These are phyloP conservation scores for Leptodactylus fuscus DNA, from an alignment of 2,113 vertebrate species.

Conservation along the genomic window DNA sequence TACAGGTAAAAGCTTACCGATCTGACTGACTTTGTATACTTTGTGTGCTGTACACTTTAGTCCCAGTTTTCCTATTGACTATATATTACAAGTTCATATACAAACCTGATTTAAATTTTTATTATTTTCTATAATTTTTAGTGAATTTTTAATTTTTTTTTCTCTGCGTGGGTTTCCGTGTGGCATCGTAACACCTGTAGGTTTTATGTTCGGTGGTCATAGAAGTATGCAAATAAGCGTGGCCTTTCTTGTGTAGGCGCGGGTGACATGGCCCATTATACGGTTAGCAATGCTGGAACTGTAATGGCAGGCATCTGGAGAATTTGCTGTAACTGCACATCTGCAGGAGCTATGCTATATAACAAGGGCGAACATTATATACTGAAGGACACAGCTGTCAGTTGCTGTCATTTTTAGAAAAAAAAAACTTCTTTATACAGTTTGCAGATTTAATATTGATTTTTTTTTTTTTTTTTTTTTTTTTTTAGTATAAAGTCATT, in stretches of 20 bases:
- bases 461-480: not conserved
- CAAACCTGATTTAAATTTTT: not conserved
- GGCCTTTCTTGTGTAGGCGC: not conserved
- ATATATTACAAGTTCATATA: too few relatives aligned
- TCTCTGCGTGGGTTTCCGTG: too few relatives aligned
- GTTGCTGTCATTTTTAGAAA: not conserved
- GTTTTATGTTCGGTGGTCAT: not conserved
- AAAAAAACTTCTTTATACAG: too few relatives aligned
- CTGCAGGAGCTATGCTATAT: not conserved
- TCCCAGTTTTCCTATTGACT: not conserved
- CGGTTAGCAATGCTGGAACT: not conserved
- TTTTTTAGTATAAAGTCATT: too few relatives aligned
- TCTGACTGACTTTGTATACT: too few relatives aligned
- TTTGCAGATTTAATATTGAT: not conserved
- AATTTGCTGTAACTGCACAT: conserved; percentile 19
- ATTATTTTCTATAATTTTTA: too few relatives aligned
- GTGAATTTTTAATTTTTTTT: too few relatives aligned
- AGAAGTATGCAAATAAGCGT: not conserved
- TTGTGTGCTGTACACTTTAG: not conserved
- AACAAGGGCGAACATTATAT: not conserved
- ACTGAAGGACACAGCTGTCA: not conserved
- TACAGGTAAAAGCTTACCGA: not conserved
- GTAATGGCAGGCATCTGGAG: not conserved
- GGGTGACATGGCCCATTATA: not conserved
- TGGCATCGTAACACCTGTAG: not conserved